Conservation (phyloP, 2,888 invertebrate genomes). For the Mechanitis mazaeus region DNA sequence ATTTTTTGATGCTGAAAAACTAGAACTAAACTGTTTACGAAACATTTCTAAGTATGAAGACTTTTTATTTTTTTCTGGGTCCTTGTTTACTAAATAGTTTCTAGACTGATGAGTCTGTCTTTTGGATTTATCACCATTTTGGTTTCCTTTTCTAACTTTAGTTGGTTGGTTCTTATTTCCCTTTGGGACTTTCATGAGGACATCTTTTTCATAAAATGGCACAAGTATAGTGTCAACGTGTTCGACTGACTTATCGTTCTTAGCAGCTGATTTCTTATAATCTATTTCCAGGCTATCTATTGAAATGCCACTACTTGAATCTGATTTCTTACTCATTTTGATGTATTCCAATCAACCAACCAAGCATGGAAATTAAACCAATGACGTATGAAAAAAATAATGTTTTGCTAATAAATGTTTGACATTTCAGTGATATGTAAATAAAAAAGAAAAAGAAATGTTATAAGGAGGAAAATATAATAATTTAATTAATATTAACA, state of each 20-base stretch:
- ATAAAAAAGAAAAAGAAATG: background rate
- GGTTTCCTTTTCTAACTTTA: slow-evolving; percentile 32
- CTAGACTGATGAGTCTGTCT: slow-evolving; percentile 37
- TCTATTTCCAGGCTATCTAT: slow-evolving; percentile 59
- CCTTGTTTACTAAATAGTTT: slow-evolving; percentile 58
- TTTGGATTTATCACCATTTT: slow-evolving; percentile 32
- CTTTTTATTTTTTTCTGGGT: slow-evolving; percentile 40
- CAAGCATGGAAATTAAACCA: slow-evolving; percentile 9
- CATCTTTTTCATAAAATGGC: slow-evolving; percentile 69
- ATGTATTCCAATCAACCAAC: background rate
- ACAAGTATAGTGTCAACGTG: slow-evolving; percentile 65
- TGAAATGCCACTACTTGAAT: slow-evolving; percentile 55
- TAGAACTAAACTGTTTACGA: slow-evolving; percentile 54
- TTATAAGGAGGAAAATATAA: background rate
- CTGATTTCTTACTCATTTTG: slow-evolving; percentile 50
- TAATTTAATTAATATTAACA: background rate
- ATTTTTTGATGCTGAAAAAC: slow-evolving; percentile 25
- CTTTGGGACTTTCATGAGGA: slow-evolving; percentile 63
- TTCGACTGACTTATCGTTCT: slow-evolving; percentile 39
- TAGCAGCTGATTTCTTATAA: slow-evolving; percentile 38
- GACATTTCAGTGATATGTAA: background rate
- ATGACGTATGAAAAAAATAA: slow-evolving; percentile 29
- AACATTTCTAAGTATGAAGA: slow-evolving; percentile 60
- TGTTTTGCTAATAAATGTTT: background rate
- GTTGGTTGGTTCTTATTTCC: slow-evolving; percentile 40